Evolutionary conservation across 2,797 vertebrate species (phyloP), one percentile per base, ranked within the genome.

Genomic region (Tamandua tetradactyla): DNA sequence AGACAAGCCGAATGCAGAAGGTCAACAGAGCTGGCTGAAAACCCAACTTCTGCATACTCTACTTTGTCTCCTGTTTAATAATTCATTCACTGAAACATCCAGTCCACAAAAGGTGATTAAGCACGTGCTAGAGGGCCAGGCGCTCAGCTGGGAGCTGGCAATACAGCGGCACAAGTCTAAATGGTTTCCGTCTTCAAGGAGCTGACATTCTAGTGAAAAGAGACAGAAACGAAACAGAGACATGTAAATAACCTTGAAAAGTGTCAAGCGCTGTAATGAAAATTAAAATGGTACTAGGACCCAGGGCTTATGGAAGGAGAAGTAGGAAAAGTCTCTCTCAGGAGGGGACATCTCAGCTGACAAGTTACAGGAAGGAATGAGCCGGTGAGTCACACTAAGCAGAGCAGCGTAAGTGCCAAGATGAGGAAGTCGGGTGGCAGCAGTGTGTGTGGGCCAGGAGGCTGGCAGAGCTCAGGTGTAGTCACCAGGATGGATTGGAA

Each of bases 331-430:
- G 42, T 42, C 32, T 83, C 80, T 66, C 15, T 52, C 15, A 52
- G 14, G 52, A 64, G 30, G 15, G 15, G 30, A 64, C 30, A 32
- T 64, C 5, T 62, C 27, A 13, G 7, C 15, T 55, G 64, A 30
- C 17, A 4, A 47, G 17, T 12, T 83, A 25, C 4, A 30, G n/a
- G 62, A 35, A 37, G 81, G n/a, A 1, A 5, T 6, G 32, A 83
- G 9, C 22, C 3, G 3, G 20, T 1, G 37, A 4, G 5, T 20
- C 3, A 3, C 7, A 3, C 15, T 14, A 4, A 49, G n/a, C 23
- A 37, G 62, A 47, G 42, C 2, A 4, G 2, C 42, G 30, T 32
- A 66, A 40, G 20, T 1, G 30, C 61, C 5, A 4, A 18, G 47
- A n/a, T 47, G 17, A 1, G 11, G 17, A 0, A 4, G 35, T 0